A percentile compares a stretch with the other conserved stretches of the same genome.
Conservation (phyloP, 2,888 invertebrate genomes). For the Anthrax anthrax region DNA sequence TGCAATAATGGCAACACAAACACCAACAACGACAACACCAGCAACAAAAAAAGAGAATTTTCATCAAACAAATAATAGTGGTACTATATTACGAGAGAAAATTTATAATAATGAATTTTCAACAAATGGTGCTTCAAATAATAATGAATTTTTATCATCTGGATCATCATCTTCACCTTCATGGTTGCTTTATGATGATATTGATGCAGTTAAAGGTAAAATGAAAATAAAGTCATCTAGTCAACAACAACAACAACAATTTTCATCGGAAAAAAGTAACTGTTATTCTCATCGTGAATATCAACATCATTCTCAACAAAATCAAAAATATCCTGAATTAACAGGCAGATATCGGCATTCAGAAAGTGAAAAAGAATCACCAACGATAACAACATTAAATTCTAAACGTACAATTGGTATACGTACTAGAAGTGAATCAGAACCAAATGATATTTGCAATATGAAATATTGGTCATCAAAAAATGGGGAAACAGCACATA, state of each 20-base stretch:
- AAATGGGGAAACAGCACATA: neutral
- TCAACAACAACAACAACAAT: neutral
- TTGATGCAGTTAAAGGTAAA: neutral
- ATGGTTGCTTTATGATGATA: slow-evolving; percentile 2
- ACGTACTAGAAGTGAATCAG: slow-evolving; percentile 6
- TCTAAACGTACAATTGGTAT: neutral
- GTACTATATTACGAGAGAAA: slow-evolving; percentile 3
- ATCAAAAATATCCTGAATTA: neutral
- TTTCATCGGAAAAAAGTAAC: too few species aligned
- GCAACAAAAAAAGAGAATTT: neutral
- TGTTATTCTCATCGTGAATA: neutral
- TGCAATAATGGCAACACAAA: too few species aligned
- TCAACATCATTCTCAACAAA: neutral
- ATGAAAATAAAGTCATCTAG: neutral
- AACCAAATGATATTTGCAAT: slow-evolving; percentile 5
- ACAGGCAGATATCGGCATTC: neutral
- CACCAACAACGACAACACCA: neutral
- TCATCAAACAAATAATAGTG: neutral
- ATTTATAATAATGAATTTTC: neutral
- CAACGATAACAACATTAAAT: neutral
- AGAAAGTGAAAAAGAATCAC: slow-evolving; percentile 3
- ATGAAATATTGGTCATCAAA: slow-evolving; percentile 2
- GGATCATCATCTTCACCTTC: neutral
- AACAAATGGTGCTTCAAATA: neutral
- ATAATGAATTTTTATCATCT: neutral